Evolutionary conservation across 2,888 invertebrate species (phyloP), one percentile per base, ranked within the genome.

Genomic region (Caenorhabditis imperialis): DNA sequence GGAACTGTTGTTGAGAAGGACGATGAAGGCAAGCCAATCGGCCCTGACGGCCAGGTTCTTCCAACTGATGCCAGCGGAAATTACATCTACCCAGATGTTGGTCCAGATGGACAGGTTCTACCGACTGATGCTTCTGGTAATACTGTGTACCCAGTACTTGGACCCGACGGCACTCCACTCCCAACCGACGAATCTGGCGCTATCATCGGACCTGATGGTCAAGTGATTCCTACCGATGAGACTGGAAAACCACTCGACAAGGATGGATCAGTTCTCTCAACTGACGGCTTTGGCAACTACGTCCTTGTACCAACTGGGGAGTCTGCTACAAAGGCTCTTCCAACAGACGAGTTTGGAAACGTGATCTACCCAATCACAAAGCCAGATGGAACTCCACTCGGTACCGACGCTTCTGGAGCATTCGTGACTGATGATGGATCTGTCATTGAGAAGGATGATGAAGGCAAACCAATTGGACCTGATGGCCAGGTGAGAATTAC

Each of bases 21-120:
- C 50, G 62, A 55, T 18, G 67, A 67, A 61, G 75, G 75, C 20
- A 69, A 62, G 25, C 72, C 75, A 18, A 33, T 79, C 22, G 82
- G 82, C 16, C 72, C 76, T 18, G 81, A 83, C 47, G 79, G 79
- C 30, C 30, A 63, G 40, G 62, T 76, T 40, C 70, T 72, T n/a
- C 44, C 57, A 16, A 72, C 63, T 8, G 72, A 65, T 44, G 33
- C 18, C 10, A 4, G 37, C 16, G 71, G 63, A 14, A 18, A 40
- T 35, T 38, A 77, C 75, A 63, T 70, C 20, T 57, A 77, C 42
- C 73, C 77, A 27, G 63, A 22, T 14, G 51, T 76, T 12, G 80
- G 65, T 5, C 60, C 55, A 10, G 65, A 38, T 42, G 63, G 45
- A 45, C n/a, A 45, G 25, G n/a, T 44, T 23, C 42, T 75, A 1